Conservation (phyloP, 2,113 vertebrate species). For the Beaufortia kweichowensis region DNA sequence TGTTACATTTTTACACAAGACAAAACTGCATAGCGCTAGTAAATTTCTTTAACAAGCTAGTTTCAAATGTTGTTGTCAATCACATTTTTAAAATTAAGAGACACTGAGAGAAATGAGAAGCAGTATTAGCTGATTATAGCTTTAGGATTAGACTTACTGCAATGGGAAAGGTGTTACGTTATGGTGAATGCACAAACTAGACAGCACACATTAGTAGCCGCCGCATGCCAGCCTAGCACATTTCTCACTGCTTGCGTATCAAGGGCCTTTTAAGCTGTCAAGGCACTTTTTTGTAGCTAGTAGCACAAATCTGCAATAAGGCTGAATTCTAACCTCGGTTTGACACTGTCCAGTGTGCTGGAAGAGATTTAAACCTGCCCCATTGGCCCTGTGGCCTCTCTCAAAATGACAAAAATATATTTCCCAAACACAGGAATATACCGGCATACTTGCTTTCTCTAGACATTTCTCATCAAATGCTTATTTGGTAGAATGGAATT, state of each 20-base stretch:
- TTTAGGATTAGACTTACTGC: constrained; percentile 7
- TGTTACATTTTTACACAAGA: background rate
- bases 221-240: constrained; percentile 6
- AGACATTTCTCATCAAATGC: constrained; percentile 37
- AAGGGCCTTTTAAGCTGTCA: constrained; percentile 40
- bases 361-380: constrained; percentile 36
- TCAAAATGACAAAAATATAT: constrained; percentile 8
- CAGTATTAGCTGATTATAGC: background rate
- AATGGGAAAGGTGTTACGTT: background rate
- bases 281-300: constrained; percentile 38
- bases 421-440: background rate
- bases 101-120: background rate
- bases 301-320: constrained; percentile 35
- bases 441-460: background rate
- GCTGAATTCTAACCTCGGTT: constrained; percentile 43
- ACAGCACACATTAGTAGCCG: constrained; percentile 36
- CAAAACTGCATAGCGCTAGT: background rate
- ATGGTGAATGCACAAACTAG: background rate
- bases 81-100: background rate
- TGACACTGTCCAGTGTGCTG: constrained; percentile 25
- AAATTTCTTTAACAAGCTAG: background rate
- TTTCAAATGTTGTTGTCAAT: background rate
- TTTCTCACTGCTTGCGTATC: constrained; percentile 22
- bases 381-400: background rate
- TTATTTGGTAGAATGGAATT: constrained; percentile 34